Evolutionary conservation across 2,113 vertebrate species (phyloP).

Genomic region (Paramisgurnus dabryanus): DNA sequence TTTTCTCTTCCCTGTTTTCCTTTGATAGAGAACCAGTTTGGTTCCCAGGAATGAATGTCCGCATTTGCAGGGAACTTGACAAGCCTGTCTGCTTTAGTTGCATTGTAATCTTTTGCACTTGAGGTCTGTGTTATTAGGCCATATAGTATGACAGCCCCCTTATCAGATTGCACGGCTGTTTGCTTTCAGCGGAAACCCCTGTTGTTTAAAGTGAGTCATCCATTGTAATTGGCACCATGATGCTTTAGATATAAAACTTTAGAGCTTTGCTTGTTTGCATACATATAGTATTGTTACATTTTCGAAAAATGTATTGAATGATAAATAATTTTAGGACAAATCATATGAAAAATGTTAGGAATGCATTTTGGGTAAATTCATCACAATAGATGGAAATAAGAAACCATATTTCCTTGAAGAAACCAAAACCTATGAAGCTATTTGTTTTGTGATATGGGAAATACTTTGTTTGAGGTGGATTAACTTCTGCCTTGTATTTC

Average conservation of each 20-base stretch:
- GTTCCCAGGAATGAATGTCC: slow-evolving; percentile 23
- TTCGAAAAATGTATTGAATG: too few species aligned
- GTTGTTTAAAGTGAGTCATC: slow-evolving; percentile 48
- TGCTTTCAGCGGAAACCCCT: slow-evolving; percentile 49
- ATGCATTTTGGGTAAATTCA: too few species aligned
- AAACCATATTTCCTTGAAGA: too few species aligned
- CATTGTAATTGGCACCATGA: slow-evolving; percentile 26
- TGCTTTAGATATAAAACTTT: slow-evolving; percentile 8
- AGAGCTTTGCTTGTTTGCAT: not conserved
- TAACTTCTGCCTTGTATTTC: too few species aligned
- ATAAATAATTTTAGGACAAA: too few species aligned
- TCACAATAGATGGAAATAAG: too few species aligned
- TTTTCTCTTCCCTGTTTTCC: not conserved
- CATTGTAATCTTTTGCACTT: slow-evolving; percentile 21
- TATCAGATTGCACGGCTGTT: slow-evolving; percentile 51
- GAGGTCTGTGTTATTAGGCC: slow-evolving; percentile 23
- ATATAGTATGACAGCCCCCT: slow-evolving; percentile 41
- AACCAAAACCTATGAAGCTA: too few species aligned
- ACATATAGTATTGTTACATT: not conserved
- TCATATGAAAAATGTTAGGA: too few species aligned
- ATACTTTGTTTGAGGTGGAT: too few species aligned
- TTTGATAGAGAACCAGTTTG: slow-evolving; percentile 9
- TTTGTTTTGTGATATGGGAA: too few species aligned
- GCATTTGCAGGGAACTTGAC: slow-evolving; percentile 27
- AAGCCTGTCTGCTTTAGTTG: slow-evolving; percentile 34